Base-by-base conservation (phyloP, 2,113 vertebrate genomes). In the Fregetta grallaria region DNA sequence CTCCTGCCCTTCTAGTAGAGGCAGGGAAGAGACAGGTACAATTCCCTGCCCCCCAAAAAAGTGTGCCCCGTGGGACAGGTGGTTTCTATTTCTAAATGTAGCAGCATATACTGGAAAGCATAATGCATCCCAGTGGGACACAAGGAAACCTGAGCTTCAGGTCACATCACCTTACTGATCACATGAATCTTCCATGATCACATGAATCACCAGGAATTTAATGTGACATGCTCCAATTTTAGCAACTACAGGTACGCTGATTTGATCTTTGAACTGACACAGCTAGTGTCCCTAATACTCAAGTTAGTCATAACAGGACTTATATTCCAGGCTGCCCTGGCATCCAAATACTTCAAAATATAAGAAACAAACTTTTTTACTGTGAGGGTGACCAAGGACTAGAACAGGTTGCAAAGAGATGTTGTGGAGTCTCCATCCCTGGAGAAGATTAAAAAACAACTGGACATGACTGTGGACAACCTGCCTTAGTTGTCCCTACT, bases 381-480 rank as follows among this genome's bases (percentile, higher is more conserved):
- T 49, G 5, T n/a, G 13, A 32, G 2, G 5, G 26, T 59, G 29
- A 34, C 40, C 10, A 40, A 62, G 7, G 23, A 34, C 29, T 86
- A 32, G 44, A 63, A 63, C 6, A 67, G 11, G 8, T 30, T 86
- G 9, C 18, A 83, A 44, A 55, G 23, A 29, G 13, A 59, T 3
- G 4, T 34, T 52, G 9, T 42, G 6, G 17, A 89, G 2, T 38
- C 17, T 84, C 49, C 10, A 42, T 23, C 26, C 11, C 40, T 40
- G 47, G 5, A 1, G 1, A 36, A 8, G 0, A 7, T 50, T 50
- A 38, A 50, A 67, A 80, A 82, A 32, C 16, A 34, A 25, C 5
- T 25, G 3, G n/a, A 44, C 7, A 13, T 3, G 2, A 7, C 21
- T 61, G 25, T 26, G 34, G n/a, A 45, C 36, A 67, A 58, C 29